Conservation (phyloP, 1,140 invertebrate genomes). For the Drosophila nannoptera region DNA sequence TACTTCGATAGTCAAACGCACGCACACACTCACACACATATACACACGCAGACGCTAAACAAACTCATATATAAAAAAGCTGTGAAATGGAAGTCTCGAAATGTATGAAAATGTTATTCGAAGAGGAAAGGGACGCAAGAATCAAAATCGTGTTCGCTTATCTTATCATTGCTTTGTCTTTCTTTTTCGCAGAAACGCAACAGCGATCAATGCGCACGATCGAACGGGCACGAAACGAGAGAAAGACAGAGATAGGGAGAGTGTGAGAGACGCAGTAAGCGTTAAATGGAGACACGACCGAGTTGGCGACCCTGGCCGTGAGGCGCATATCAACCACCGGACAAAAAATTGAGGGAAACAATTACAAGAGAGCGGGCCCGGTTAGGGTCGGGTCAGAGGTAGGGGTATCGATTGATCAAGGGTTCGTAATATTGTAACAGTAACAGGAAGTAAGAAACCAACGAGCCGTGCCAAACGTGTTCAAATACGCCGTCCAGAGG, state of each 20-base stretch:
- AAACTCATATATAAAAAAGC: slow-evolving; percentile 2
- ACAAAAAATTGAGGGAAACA: slow-evolving; percentile 8
- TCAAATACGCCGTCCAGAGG: background rate
- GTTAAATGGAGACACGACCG: slow-evolving; percentile 12
- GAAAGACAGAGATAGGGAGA: background rate
- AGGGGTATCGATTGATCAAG: slow-evolving; percentile 22
- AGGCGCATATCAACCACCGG: slow-evolving; percentile 36
- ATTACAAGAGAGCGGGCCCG: background rate
- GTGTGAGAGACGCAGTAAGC: too few relatives aligned
- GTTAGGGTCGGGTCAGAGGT: background rate
- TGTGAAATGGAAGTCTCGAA: background rate
- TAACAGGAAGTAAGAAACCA: slow-evolving; percentile 26
- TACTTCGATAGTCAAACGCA: slow-evolving; percentile 25
- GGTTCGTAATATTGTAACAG: slow-evolving; percentile 13
- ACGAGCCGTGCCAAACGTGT: slow-evolving; percentile 29
- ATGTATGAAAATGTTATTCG: background rate
- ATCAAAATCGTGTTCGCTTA: slow-evolving; percentile 36
- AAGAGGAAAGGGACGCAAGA: background rate
- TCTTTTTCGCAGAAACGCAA: slow-evolving; percentile 25
- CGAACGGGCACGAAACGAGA: background rate
- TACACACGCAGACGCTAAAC: background rate
- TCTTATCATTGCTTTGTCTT: slow-evolving; percentile 43
- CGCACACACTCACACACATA: slow-evolving; percentile 9
- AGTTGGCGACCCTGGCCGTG: slow-evolving; percentile 18
- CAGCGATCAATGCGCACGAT: slow-evolving; percentile 12